Evolutionary conservation across 2,113 vertebrate genomes (phyloP).

Genomic region (Saguinus imperator): DNA sequence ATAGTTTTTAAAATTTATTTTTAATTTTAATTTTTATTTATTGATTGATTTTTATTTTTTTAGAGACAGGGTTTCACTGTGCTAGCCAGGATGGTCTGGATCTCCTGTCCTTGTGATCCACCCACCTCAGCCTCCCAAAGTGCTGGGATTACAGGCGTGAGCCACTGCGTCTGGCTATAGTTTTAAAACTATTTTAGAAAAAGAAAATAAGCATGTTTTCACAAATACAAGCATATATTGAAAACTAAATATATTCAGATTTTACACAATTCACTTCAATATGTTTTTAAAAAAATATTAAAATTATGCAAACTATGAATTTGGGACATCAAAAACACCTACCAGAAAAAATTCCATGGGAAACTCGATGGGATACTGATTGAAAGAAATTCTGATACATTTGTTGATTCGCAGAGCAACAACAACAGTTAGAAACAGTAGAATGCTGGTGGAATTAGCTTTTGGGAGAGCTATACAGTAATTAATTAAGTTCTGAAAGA

Average conservation of each 20-base stretch:
- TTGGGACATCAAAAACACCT: slow-evolving; percentile 52
- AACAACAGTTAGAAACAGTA: slow-evolving; percentile 75
- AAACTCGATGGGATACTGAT: slow-evolving; percentile 74
- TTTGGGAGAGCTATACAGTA: slow-evolving; percentile 79
- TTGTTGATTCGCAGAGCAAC: slow-evolving; percentile 71
- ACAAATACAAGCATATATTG: background rate
- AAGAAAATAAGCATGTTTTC: slow-evolving; percentile 34
- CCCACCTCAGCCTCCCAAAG: too few species aligned
- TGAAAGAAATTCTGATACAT: slow-evolving; percentile 76
- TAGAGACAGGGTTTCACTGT: too few species aligned
- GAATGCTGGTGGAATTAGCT: slow-evolving; percentile 82
- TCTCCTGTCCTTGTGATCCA: too few species aligned
- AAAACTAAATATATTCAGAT: slow-evolving; percentile 28
- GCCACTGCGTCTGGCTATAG: too few species aligned
- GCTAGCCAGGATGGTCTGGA: too few species aligned
- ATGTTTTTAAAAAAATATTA: background rate
- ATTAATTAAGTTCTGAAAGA: slow-evolving; percentile 80
- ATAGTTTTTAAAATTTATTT: too few species aligned
- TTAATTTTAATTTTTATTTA: too few species aligned
- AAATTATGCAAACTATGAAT: background rate
- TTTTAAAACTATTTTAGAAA: background rate
- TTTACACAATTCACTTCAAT: background rate
- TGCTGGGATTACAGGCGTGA: too few species aligned
- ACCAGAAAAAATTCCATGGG: slow-evolving; percentile 85
- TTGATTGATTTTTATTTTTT: too few species aligned